These are phyloP conservation scores for Fulmarus glacialis DNA, from an alignment of 2,113 vertebrate genomes.

Conservation along the genomic window DNA sequence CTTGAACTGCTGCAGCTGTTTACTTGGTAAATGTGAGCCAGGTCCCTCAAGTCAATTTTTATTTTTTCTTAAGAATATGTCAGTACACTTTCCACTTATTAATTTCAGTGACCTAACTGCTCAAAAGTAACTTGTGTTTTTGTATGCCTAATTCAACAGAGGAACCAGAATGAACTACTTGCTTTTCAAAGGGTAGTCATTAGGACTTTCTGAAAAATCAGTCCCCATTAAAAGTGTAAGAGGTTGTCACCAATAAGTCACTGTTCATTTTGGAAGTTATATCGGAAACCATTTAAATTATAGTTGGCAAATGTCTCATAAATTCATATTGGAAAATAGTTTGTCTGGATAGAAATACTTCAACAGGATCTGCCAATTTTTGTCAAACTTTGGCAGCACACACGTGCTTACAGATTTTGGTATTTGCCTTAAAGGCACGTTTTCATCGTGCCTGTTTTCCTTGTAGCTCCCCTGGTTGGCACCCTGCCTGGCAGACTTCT, in stretches of 20 bases:
- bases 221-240: background rate
- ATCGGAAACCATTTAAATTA: background rate
- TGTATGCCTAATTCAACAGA: background rate
- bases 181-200: background rate
- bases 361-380: slow-evolving; percentile 42
- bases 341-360: slow-evolving; percentile 14
- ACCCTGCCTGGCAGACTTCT: background rate
- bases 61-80: background rate
- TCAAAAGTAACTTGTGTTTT: slow-evolving; percentile 12
- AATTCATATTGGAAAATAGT: slow-evolving; percentile 21
- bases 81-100: slow-evolving; percentile 27
- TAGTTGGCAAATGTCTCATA: background rate
- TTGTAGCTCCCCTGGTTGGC: slow-evolving; percentile 5
- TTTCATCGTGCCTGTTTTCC: slow-evolving; percentile 9
- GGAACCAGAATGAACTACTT: background rate
- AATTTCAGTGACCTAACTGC: slow-evolving; percentile 18
- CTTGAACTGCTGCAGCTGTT: slow-evolving; percentile 28
- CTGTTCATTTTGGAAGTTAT: background rate
- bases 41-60: background rate
- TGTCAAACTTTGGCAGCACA: slow-evolving; percentile 37
- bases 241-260: background rate
- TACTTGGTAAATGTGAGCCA: background rate
- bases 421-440: slow-evolving; percentile 24
- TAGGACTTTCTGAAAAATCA: background rate
- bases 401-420: background rate